A percentile compares a stretch with the other conserved stretches of the same genome.
Conservation (phyloP, 2,797 vertebrate species). For the Sebastiscus albofasciatus region DNA sequence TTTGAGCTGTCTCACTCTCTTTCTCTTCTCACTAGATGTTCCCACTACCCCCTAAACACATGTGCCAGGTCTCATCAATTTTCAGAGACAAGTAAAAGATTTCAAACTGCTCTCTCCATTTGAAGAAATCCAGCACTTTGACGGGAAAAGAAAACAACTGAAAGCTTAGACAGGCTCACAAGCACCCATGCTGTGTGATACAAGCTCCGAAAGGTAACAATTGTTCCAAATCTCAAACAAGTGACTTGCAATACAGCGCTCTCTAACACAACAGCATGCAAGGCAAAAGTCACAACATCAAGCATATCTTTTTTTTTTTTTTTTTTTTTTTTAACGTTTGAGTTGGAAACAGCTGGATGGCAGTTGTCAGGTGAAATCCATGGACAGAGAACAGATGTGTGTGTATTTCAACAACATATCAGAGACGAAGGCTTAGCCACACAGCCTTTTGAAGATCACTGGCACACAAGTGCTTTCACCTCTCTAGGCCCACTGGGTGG, state of each 20-base stretch:
- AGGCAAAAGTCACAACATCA: constrained; percentile 87
- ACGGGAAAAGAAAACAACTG: constrained; percentile 69
- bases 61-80: constrained; percentile 99
- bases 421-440: constrained; percentile 92
- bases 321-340: constrained; percentile 68
- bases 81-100: constrained; percentile 89
- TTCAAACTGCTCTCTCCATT: constrained; percentile 97
- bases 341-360: constrained; percentile 93
- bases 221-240: constrained; percentile 83
- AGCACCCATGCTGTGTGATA: constrained; percentile 78
- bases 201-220: constrained; percentile 75
- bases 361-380: constrained; percentile 86
- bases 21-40: constrained; percentile 89
- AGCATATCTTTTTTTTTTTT: constrained; percentile 56
- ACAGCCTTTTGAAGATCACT: constrained; percentile 99
- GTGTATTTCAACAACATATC: constrained; percentile 81
- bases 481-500: constrained; percentile 99
- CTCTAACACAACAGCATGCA: constrained; percentile 93
- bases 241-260: constrained; percentile 86
- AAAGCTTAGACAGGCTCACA: constrained; percentile 72
- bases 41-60: constrained; percentile 85
- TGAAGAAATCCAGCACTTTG: constrained; percentile 86
- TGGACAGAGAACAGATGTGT: constrained; percentile 94
- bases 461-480: constrained; percentile 98
- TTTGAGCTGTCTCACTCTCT: constrained; percentile 88